Percentiles rank a stretch among this genome's conserved stretches.
Conservation (phyloP, 1,140 invertebrate species). For the Leptinotarsa lineolata region DNA sequence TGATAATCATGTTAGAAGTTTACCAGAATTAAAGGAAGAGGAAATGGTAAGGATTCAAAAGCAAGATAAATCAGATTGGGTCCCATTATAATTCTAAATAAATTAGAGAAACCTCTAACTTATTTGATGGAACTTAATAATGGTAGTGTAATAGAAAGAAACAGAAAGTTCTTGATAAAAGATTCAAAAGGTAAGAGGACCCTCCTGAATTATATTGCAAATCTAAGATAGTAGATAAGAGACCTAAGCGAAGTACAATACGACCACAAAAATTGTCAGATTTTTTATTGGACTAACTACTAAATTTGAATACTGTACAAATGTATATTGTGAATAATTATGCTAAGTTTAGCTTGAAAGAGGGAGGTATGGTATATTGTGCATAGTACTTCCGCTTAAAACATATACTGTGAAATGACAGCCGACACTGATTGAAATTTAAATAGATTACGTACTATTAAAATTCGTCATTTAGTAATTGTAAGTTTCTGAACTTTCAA, state of each 20-base stretch:
- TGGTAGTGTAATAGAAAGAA: constrained; percentile 11
- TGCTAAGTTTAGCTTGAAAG: too few species aligned
- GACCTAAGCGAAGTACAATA: not conserved
- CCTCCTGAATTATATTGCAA: not conserved
- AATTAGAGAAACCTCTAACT: not conserved
- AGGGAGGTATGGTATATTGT: too few species aligned
- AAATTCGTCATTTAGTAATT: too few species aligned
- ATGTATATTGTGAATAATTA: too few species aligned
- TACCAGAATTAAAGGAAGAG: not conserved
- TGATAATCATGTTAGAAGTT: not conserved
- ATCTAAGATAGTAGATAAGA: not conserved
- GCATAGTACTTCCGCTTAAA: too few species aligned
- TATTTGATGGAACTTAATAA: not conserved
- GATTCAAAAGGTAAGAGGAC: not conserved
- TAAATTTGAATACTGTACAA: too few species aligned
- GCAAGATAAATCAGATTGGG: not conserved
- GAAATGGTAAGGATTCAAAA: constrained; percentile 10
- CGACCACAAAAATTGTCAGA: not conserved
- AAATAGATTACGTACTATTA: too few species aligned
- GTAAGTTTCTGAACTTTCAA: too few species aligned
- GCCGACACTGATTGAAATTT: too few species aligned
- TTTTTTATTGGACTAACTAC: too few species aligned
- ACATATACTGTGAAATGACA: too few species aligned
- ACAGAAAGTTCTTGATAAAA: not conserved
- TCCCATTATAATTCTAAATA: not conserved